Evolutionary conservation across 2,113 vertebrate genomes (phyloP), one percentile per base, ranked within the genome.

Genomic region (Tamias sibiricus): DNA sequence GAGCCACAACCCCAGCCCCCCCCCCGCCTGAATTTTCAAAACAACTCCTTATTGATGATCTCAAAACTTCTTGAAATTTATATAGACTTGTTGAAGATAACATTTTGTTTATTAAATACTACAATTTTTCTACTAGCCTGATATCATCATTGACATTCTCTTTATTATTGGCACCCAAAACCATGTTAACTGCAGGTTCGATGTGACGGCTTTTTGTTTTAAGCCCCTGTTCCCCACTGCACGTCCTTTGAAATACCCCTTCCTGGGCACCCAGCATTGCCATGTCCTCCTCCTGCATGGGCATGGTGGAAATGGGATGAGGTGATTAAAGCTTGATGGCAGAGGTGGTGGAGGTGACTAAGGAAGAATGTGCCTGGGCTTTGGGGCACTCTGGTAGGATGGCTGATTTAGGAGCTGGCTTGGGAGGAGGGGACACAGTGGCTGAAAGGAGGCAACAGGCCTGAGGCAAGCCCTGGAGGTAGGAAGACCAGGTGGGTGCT

Each of bases 1-100:
- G n/a, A n/a, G n/a, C n/a, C n/a, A n/a, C n/a, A n/a, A n/a, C n/a
- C n/a, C n/a, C n/a, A n/a, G n/a, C n/a, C n/a, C n/a, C n/a, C n/a
- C n/a, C n/a, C n/a, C n/a, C n/a, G n/a, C n/a, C n/a, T n/a, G n/a
- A n/a, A n/a, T n/a, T n/a, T 91, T 94, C 30, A 89, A 82, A 91
- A 37, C 28, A 64, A 59, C 42, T 68, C 19, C n/a, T 28, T 83
- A n/a, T 75, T 52, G 26, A 76, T 49, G 14, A 37, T 35, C 20
- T 96, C 37, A 82, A 85, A 91, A 86, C 52, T 88, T 95, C 40
- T 84, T 94, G 32, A 82, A 52, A 47, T 69, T 74, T 44, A 47
- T 59, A 64, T 30, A 82, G 14, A 72, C 3, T 6, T 37, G 44
- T 62, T 37, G 16, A 85, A 94, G 28, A 9, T 83, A 40, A 72